These are phyloP conservation scores for Oryzias sinensis DNA, from an alignment of 2,797 vertebrate species.

Conservation along the genomic window DNA sequence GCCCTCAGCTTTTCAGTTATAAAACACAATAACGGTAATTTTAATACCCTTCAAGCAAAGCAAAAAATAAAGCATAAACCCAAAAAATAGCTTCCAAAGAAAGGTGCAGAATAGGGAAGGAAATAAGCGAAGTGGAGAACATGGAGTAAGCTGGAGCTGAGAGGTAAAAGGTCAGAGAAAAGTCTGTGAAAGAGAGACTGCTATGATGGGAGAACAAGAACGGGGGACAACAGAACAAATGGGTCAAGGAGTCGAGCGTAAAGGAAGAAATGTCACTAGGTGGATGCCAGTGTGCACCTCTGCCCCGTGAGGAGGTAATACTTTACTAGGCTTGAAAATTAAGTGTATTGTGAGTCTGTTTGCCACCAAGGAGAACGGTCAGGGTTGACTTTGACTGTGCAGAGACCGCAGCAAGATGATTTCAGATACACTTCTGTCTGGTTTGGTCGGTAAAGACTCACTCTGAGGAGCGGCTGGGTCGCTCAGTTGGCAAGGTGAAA, in stretches of 20 bases:
- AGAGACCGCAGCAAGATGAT: too few relatives aligned
- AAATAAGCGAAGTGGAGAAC: neutral
- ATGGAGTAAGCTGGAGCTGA: neutral
- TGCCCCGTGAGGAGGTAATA: slow-evolving; percentile 8
- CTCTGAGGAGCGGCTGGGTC: too few relatives aligned
- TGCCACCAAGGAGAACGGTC: too few relatives aligned
- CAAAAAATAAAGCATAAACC: neutral
- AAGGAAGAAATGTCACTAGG: neutral
- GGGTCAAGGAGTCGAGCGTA: slow-evolving; percentile 27
- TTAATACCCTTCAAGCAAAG: slow-evolving; percentile 13
- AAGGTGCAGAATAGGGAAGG: neutral
- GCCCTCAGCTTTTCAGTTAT: slow-evolving; percentile 24
- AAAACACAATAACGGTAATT: slow-evolving; percentile 6
- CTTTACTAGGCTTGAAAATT: neutral
- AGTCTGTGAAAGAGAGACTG: neutral
- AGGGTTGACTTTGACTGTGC: too few relatives aligned
- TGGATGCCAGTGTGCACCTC: slow-evolving; percentile 5
- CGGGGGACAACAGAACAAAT: slow-evolving; percentile 2
- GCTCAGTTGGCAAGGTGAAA: too few relatives aligned
- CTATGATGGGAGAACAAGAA: slow-evolving; percentile 12
- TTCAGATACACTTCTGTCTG: too few relatives aligned
- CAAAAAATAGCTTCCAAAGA: slow-evolving; percentile 17
- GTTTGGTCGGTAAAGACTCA: too few relatives aligned
- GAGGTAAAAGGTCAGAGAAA: too few relatives aligned
- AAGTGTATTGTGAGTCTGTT: too few relatives aligned